Evolutionary conservation across 2,797 vertebrate species (phyloP).

Genomic region (Paguma larvata): DNA sequence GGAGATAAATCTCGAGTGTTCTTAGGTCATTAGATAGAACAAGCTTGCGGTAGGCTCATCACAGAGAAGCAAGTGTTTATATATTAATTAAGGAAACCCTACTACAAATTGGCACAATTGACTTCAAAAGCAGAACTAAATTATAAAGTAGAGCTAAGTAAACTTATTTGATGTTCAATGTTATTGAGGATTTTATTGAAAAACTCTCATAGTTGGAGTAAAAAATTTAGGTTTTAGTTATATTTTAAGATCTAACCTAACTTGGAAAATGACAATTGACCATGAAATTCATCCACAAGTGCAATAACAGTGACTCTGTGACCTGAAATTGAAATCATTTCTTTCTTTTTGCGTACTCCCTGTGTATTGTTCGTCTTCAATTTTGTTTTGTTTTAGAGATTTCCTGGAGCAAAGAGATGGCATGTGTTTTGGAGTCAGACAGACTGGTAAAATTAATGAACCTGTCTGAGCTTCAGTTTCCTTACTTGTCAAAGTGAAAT

Average conservation of each 20-base stretch:
- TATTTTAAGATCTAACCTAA: neutral
- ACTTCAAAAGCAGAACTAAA: conserved; percentile 3
- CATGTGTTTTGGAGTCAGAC: neutral
- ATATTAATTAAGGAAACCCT: neutral
- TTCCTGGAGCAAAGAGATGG: neutral
- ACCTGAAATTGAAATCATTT: neutral
- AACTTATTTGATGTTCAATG: neutral
- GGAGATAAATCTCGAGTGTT: neutral
- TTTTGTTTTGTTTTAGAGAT: neutral
- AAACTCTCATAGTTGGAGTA: neutral
- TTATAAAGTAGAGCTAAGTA: conserved; percentile 8
- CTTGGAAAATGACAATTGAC: neutral
- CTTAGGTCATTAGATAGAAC: neutral
- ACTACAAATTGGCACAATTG: neutral
- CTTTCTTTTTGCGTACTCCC: neutral
- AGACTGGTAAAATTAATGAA: neutral
- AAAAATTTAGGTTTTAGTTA: neutral
- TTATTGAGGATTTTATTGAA: neutral
- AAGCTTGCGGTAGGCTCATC: neutral
- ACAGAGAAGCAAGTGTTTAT: neutral
- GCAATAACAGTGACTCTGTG: neutral
- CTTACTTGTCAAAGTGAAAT: conserved; percentile 31
- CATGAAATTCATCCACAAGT: neutral
- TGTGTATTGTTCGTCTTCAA: neutral
- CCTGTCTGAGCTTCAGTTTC: neutral